Conservation (phyloP, 2,797 vertebrate species). For the Acestrorhynchus altus region DNA sequence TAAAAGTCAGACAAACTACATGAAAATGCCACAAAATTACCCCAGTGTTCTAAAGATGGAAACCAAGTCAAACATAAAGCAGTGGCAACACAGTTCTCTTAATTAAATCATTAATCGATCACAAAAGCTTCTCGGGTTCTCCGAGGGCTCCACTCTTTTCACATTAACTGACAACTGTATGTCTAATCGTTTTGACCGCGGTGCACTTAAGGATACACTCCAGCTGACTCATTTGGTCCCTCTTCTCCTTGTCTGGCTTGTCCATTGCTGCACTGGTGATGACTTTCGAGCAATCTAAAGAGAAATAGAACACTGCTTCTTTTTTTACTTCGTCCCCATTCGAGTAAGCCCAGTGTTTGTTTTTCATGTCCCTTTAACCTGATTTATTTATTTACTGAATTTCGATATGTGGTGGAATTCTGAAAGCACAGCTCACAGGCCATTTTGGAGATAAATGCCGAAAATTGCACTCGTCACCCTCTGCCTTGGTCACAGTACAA, state of each 20-base stretch:
- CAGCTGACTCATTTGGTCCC: background rate
- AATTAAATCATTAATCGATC: constrained; percentile 1
- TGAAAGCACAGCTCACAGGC: background rate
- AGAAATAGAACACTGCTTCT: background rate
- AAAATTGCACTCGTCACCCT: background rate
- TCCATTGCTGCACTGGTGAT: background rate
- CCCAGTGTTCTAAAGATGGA: no score
- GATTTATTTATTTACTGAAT: background rate
- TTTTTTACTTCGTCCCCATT: background rate
- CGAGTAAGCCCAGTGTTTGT: background rate
- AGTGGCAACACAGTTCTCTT: background rate
- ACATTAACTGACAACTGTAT: background rate
- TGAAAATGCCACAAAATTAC: no score
- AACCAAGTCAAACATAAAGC: no score
- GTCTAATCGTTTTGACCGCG: background rate
- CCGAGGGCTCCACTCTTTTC: background rate
- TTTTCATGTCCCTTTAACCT: background rate
- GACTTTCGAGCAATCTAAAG: background rate
- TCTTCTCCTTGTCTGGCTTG: background rate
- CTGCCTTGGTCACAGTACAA: constrained; percentile 2
- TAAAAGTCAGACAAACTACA: no score
- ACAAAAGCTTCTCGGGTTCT: background rate
- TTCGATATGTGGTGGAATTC: background rate
- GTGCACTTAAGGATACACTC: background rate
- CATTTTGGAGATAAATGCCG: background rate